Evolutionary conservation across 2,797 vertebrate species (phyloP).

Genomic region (Enteromius radiatus): DNA sequence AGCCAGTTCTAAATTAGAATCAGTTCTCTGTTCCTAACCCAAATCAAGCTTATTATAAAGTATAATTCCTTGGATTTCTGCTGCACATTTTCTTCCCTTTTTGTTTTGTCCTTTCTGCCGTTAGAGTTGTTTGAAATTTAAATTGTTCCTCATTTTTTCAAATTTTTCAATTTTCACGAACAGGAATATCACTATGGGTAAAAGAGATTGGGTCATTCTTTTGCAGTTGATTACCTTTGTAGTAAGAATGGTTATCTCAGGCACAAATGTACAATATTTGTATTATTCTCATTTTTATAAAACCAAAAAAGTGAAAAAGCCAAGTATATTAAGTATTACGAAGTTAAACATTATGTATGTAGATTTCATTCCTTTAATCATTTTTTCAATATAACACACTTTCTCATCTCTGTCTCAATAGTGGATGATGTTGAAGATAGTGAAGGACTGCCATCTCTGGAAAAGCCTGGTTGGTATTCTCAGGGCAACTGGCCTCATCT

Average conservation of each 20-base stretch:
- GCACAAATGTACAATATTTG: neutral
- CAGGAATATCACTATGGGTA: neutral
- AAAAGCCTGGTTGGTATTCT: constrained; percentile 95
- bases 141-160: no score
- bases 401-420: constrained; percentile 63
- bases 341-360: neutral
- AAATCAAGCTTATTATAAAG: neutral
- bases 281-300: neutral
- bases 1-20: neutral
- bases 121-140: neutral
- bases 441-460: constrained; percentile 83
- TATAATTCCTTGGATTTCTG: neutral
- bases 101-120: neutral
- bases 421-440: constrained; percentile 88
- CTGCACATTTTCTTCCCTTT: neutral
- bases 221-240: neutral
- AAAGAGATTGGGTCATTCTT: neutral
- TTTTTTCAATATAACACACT: neutral
- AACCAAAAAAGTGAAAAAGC: neutral
- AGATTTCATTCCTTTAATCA: neutral
- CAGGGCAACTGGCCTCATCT: constrained; percentile 93
- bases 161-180: no score
- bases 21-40: neutral
- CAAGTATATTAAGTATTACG: neutral
- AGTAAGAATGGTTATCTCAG: neutral